Conservation (phyloP, 2,888 invertebrate species). For the Caenorhabditis sulstoni region DNA sequence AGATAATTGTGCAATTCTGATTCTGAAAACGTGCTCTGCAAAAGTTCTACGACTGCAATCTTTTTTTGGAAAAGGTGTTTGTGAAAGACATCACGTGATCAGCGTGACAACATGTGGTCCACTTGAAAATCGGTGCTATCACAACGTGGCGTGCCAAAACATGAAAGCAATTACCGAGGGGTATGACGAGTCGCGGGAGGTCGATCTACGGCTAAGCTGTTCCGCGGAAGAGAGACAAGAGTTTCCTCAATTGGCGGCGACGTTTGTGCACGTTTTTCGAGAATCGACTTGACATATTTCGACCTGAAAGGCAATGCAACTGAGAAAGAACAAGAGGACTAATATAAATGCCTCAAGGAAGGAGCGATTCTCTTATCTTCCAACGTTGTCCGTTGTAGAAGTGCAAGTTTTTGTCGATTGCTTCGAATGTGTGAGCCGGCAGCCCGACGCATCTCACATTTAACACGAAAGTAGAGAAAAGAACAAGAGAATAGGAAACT, state of each 20-base stretch:
- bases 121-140: slow-evolving; percentile 47
- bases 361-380: slow-evolving; percentile 43
- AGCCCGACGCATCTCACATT: slow-evolving; percentile 45
- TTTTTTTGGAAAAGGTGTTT: neutral
- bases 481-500: slow-evolving; percentile 19
- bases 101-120: slow-evolving; percentile 25
- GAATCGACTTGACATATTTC: slow-evolving; percentile 31
- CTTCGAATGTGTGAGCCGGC: slow-evolving; percentile 48
- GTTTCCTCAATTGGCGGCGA: slow-evolving; percentile 15
- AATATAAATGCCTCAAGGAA: slow-evolving; percentile 44
- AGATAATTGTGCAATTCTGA: too few species aligned
- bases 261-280: slow-evolving; percentile 24
- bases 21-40: neutral
- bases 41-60: neutral
- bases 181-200: slow-evolving; percentile 50
- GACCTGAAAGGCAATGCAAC: slow-evolving; percentile 23
- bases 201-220: slow-evolving; percentile 49
- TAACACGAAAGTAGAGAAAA: neutral
- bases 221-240: neutral
- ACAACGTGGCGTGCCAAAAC: slow-evolving; percentile 33
- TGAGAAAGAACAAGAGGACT: too few species aligned
- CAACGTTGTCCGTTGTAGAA: slow-evolving; percentile 42
- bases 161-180: slow-evolving; percentile 57
- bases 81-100: slow-evolving; percentile 32
- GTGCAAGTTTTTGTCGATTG: slow-evolving; percentile 46